Percentiles rank a stretch among this genome's conserved stretches.
Conservation (phyloP, 2,113 vertebrate genomes). For the Ochotona princeps region DNA sequence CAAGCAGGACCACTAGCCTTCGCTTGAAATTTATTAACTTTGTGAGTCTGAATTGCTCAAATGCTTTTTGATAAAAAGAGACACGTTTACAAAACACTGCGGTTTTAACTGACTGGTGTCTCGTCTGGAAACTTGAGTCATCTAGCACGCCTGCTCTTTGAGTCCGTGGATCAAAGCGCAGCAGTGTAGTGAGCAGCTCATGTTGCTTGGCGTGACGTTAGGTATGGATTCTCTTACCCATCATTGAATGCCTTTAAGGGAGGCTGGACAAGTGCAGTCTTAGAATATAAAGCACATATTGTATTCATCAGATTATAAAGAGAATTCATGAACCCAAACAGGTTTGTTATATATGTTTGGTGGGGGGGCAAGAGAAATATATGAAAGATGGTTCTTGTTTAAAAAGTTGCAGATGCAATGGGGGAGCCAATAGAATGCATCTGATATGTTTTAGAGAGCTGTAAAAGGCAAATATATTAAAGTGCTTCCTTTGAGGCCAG, state of each 20-base stretch:
- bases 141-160: background rate
- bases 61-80: background rate
- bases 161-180: background rate
- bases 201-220: background rate
- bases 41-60: background rate
- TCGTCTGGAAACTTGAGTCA: background rate
- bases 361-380: background rate
- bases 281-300: background rate
- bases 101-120: background rate
- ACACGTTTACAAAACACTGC: background rate
- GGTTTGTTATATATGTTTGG: background rate
- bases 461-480: background rate
- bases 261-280: background rate
- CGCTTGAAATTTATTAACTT: slow-evolving; percentile 41
- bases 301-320: slow-evolving; percentile 40
- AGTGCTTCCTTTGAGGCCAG: background rate
- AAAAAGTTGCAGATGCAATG: background rate
- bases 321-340: background rate
- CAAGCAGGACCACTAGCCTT: slow-evolving; percentile 5
- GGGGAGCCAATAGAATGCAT: background rate
- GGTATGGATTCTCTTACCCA: background rate
- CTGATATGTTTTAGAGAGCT: background rate
- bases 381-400: background rate
- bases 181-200: background rate
- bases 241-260: background rate